phyloP scores from a whole-genome alignment of 1,140 invertebrate species.

The Plectrocnemia conspersa region DNA sequence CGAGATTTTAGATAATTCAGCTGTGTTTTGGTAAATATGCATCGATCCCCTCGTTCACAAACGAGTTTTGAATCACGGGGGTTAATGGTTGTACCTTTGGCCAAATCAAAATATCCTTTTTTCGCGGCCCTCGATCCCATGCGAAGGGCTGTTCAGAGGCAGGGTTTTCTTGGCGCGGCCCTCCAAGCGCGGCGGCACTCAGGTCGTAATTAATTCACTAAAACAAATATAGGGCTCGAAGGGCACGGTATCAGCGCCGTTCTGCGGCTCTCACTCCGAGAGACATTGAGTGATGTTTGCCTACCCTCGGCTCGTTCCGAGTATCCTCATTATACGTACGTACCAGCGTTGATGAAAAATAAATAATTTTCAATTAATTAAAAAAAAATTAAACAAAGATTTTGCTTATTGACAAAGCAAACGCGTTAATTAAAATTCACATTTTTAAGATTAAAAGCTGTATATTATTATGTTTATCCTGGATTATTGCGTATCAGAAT shows the following conservation, averaged over 20 bases:
- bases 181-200: slow-evolving; percentile 11
- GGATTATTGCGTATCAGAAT: too few relatives aligned
- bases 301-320: slow-evolving; percentile 5
- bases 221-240: slow-evolving; percentile 21
- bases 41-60: background rate
- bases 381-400: background rate
- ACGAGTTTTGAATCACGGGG: background rate
- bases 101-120: background rate
- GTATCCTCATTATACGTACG: background rate
- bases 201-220: slow-evolving; percentile 29
- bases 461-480: too few relatives aligned
- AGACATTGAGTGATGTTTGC: slow-evolving; percentile 29
- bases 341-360: too few relatives aligned
- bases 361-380: too few relatives aligned
- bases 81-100: background rate
- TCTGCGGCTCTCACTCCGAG: slow-evolving; percentile 14
- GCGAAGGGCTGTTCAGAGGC: background rate
- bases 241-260: slow-evolving; percentile 5
- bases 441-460: too few relatives aligned
- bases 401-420: background rate
- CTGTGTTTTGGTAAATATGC: too few relatives aligned
- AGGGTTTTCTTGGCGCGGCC: background rate
- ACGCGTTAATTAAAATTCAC: too few relatives aligned
- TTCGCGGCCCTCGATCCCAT: background rate
- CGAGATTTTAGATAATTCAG: too few relatives aligned